Evolutionary conservation across 2,113 vertebrate genomes (phyloP).

Genomic region (Dasyurus viverrinus): DNA sequence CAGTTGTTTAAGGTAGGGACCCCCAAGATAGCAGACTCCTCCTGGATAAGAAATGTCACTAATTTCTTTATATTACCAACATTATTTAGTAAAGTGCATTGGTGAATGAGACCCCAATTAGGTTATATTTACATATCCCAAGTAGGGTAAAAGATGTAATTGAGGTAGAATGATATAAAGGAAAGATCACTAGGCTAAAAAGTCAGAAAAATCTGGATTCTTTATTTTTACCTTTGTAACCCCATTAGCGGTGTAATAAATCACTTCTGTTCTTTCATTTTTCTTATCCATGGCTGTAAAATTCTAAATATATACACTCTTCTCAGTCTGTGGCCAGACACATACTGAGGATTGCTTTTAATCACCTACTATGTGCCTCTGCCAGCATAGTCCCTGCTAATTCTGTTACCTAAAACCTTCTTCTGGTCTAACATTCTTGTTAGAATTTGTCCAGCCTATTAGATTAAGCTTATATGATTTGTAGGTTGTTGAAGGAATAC

Average conservation of each 20-base stretch:
- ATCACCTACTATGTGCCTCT: neutral
- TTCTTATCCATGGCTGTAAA: neutral
- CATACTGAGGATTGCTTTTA: neutral
- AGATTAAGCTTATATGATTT: neutral
- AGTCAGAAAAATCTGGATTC: neutral
- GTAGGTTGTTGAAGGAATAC: rapidly evolving
- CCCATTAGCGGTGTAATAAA: neutral
- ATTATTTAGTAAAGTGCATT: neutral
- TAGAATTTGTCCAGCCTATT: rapidly evolving
- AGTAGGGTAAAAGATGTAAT: neutral
- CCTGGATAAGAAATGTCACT: neutral
- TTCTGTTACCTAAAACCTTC: rapidly evolving
- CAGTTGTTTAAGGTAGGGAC: neutral
- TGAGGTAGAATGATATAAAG: neutral
- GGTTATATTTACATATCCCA: neutral
- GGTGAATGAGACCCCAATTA: neutral
- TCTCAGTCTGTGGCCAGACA: neutral
- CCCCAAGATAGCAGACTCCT: neutral
- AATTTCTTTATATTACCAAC: neutral
- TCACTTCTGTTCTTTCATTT: neutral
- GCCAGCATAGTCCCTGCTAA: rapidly evolving
- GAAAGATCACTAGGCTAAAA: neutral
- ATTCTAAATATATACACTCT: neutral
- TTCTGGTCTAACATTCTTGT: rapidly evolving
- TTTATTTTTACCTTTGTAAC: neutral